These are phyloP conservation scores for Hirtodrosophila histrioides DNA, from an alignment of 2,888 invertebrate species.

Conservation along the genomic window DNA sequence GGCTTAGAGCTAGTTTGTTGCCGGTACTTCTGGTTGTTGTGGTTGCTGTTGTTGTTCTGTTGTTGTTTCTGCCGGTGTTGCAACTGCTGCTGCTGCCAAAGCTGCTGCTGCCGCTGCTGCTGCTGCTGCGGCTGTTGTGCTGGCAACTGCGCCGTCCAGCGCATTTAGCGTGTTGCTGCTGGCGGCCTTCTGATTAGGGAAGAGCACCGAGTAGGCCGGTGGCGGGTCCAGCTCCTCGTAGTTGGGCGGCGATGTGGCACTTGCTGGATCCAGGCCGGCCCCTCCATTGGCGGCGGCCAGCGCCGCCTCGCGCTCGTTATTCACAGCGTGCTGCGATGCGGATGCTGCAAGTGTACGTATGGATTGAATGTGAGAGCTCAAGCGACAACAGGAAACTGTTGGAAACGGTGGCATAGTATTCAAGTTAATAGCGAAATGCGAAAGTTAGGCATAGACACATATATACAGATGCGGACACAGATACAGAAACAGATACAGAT, in stretches of 20 bases:
- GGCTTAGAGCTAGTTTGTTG: conserved; percentile 65
- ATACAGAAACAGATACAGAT: conserved; percentile 5
- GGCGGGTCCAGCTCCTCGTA: conserved; percentile 88
- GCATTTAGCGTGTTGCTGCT: conserved; percentile 74
- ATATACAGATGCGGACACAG: conserved; percentile 18
- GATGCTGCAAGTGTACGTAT: conserved; percentile 83
- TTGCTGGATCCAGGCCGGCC: conserved; percentile 68
- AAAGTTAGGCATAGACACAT: conserved; percentile 50
- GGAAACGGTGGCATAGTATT: conserved; percentile 1
- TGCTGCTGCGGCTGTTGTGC: conserved; percentile 48
- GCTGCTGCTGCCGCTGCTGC: conserved; percentile 43
- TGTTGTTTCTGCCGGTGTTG: conserved; percentile 25
- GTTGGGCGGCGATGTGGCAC: conserved; percentile 85
- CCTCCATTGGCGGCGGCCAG: conserved; percentile 73
- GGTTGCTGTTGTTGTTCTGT: conserved; percentile 20
- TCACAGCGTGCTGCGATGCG: conserved; percentile 83
- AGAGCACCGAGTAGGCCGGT: conserved; percentile 88
- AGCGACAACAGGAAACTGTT: conserved; percentile 80
- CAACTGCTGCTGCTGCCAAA: conserved; percentile 33
- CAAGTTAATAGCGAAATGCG: conserved; percentile 28
- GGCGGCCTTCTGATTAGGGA: conserved; percentile 85
- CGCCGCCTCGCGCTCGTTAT: conserved; percentile 82
- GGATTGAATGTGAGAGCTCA: conserved; percentile 81
- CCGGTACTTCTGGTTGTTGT: conserved; percentile 38
- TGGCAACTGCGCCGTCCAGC: conserved; percentile 60